Evolutionary conservation across 2,797 vertebrate genomes (phyloP).

Genomic region (Myotis planiceps): DNA sequence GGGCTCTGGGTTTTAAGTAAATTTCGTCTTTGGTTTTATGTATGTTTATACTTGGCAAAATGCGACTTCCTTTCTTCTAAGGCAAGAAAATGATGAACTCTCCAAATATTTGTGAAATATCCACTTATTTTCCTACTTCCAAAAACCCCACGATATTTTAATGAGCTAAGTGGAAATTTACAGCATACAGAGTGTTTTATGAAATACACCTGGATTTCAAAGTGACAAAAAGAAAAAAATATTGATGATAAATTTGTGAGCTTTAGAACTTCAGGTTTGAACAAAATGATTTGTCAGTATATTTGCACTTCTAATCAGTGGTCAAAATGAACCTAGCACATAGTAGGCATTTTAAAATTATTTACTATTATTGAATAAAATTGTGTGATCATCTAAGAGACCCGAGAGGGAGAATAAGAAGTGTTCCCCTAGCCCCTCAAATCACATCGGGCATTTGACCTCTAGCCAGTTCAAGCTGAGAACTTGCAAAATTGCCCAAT

Average conservation of each 20-base stretch:
- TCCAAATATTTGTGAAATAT: conserved; percentile 39
- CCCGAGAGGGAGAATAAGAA: not conserved
- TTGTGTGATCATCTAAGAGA: not conserved
- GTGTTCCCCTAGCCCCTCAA: not conserved
- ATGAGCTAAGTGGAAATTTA: conserved; percentile 57
- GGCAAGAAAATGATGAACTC: not conserved
- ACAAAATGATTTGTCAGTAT: not conserved
- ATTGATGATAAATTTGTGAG: not conserved
- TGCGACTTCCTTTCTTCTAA: conserved; percentile 62
- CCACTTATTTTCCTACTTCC: conserved; percentile 1
- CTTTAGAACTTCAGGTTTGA: not conserved
- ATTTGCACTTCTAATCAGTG: not conserved
- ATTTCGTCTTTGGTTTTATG: conserved; percentile 53
- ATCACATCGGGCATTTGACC: not conserved
- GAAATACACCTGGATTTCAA: conserved; percentile 20
- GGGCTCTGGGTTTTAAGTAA: conserved; percentile 49
- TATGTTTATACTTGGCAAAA: conserved; percentile 62
- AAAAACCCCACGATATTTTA: conserved; percentile 37
- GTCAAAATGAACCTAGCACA: not conserved
- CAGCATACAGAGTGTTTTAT: not conserved
- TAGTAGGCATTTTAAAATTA: not conserved
- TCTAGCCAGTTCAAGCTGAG: not conserved
- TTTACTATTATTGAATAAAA: not conserved
- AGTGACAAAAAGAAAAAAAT: not conserved
- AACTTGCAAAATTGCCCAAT: not conserved